phyloP scores from a whole-genome alignment of 2,888 invertebrate genomes.

The Melangyna quadrimaculata region DNA sequence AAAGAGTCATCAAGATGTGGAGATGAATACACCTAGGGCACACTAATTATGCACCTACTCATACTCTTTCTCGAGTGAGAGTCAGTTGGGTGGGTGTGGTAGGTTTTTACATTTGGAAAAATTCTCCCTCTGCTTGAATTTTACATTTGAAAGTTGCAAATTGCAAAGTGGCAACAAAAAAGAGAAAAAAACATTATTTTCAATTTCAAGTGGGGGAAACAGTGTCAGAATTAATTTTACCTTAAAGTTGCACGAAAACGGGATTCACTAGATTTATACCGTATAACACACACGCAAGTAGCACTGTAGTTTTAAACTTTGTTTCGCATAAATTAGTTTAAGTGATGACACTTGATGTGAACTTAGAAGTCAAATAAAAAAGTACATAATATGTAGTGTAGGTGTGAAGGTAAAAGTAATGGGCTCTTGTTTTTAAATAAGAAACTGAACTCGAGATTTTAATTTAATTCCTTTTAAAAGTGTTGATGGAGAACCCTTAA shows the following conservation, averaged over 20 bases:
- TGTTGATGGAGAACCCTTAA: too few relatives aligned
- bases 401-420: background rate
- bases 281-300: slow-evolving; percentile 36
- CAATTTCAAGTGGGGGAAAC: slow-evolving; percentile 31
- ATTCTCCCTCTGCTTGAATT: slow-evolving; percentile 46
- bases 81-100: background rate
- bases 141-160: slow-evolving; percentile 7
- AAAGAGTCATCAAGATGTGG: slow-evolving; percentile 62
- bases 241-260: slow-evolving; percentile 2
- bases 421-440: background rate
- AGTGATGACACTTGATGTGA: slow-evolving; percentile 47
- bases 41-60: slow-evolving; percentile 63
- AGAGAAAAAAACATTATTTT: slow-evolving; percentile 12
- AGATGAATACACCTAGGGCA: slow-evolving; percentile 55
- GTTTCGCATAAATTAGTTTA: slow-evolving; percentile 45
- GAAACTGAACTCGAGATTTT: background rate
- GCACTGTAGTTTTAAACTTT: slow-evolving; percentile 33
- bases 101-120: slow-evolving; percentile 19
- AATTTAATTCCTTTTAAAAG: background rate
- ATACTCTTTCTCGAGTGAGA: background rate
- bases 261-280: slow-evolving; percentile 20
- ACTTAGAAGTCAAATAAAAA: background rate
- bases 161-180: slow-evolving; percentile 1
- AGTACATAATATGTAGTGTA: too few relatives aligned
- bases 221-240: slow-evolving; percentile 45